Base-by-base conservation (phyloP, 2,888 invertebrate genomes). In the Morpho achilles region DNA sequence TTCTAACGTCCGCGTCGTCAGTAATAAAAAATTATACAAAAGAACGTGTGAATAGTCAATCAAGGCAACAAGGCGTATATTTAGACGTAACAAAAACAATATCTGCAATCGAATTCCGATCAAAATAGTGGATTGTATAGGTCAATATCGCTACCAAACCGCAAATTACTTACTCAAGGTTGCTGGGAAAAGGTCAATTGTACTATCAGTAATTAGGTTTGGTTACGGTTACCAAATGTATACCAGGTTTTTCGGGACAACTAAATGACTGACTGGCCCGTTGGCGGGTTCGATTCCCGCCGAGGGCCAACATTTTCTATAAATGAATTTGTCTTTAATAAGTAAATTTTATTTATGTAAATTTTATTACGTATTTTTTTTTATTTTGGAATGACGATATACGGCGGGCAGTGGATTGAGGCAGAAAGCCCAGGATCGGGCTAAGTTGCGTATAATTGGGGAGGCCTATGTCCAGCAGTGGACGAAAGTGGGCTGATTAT, bases 161-260 rank as follows among this genome's bases (percentile, higher is more conserved):
- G 66, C 72, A 74, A 72, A 72, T 73, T 73, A 67, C 68, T 65
- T 63, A 65, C 66, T 67, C 77, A 76, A 76, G 76, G 76, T 72
- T 69, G 69, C 66, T 66, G 59, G 59, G 69, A 73, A 76, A 80
- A 79, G 77, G 77, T 76, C 73, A 72, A 71, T 72, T 69, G 69
- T 67, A 71, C 70, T 73, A 72, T 74, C 66, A 22, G 48, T 48
- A 54, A 40, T 45, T n/a, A 39, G 6, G n/a, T 39, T 47, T 42
- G 4, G 7, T 10, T 47, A 54, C 39, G 10, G 45, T 43, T 6
- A 43, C 54, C 42, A 46, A 23, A n/a, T 43, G 10, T n/a, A 45
- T 2, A n/a, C 9, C n/a, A n/a, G n/a, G 4, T 10, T 45, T 45
- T 45, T 45, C 43, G 3, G 43, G 43, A 43, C 43, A 32, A 32